A percentile compares a stretch with the other conserved stretches of the same genome.
phyloP scores from a whole-genome alignment of 1,140 invertebrate species.

The Nixonia krombeini region DNA sequence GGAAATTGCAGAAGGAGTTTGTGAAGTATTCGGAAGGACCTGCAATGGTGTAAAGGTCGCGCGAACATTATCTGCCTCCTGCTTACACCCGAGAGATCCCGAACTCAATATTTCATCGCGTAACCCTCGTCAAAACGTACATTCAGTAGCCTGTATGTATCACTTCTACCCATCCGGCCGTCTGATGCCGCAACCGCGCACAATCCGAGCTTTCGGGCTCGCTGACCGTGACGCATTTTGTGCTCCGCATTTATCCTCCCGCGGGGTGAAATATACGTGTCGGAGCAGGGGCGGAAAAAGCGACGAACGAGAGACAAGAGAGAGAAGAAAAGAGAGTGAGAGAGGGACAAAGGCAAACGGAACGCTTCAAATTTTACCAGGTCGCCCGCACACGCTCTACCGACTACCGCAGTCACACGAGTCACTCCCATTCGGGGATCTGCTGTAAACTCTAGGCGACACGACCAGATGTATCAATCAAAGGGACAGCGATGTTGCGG shows the following conservation, averaged over 20 bases:
- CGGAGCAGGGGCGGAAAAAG: too few species aligned
- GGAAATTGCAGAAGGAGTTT: too few species aligned
- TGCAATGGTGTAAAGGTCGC: slow-evolving; percentile 35
- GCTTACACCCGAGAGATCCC: slow-evolving; percentile 27
- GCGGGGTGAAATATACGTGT: slow-evolving; percentile 37
- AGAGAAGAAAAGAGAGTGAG: slow-evolving; percentile 8
- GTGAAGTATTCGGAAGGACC: background rate
- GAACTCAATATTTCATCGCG: slow-evolving; percentile 49
- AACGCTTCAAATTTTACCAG: slow-evolving; percentile 25
- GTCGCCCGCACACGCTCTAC: background rate
- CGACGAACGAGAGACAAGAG: slow-evolving; percentile 1
- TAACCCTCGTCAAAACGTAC: slow-evolving; percentile 50
- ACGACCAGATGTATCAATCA: too few species aligned
- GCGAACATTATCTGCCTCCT: slow-evolving; percentile 45
- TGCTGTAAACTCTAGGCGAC: background rate
- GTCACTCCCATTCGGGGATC: slow-evolving; percentile 18
- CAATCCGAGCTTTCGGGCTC: slow-evolving; percentile 21
- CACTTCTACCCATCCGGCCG: slow-evolving; percentile 40
- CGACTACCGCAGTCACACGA: slow-evolving; percentile 12
- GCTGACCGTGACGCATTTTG: slow-evolving; percentile 55
- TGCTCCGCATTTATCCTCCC: slow-evolving; percentile 41
- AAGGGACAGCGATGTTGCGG: too few species aligned
- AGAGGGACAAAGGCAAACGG: too few species aligned
- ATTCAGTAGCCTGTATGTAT: slow-evolving; percentile 52
- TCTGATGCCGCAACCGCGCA: slow-evolving; percentile 27